Conservation (phyloP, 2,113 vertebrate species). For the Gopherus flavomarginatus region DNA sequence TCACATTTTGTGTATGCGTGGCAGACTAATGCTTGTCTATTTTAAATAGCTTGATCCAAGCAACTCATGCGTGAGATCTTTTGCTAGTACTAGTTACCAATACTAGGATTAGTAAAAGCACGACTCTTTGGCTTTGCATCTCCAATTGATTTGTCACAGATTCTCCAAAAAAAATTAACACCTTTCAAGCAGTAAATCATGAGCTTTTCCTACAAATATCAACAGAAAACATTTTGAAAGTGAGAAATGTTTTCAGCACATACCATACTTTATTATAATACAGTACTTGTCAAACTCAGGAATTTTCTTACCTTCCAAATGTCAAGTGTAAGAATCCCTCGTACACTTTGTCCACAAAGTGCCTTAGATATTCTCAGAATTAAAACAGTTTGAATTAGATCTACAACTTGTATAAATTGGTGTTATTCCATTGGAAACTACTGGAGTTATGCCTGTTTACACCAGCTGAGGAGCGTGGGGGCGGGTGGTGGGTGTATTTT, state of each 20-base stretch:
- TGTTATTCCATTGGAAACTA: not conserved
- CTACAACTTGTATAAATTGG: not conserved
- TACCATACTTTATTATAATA: conserved; percentile 51
- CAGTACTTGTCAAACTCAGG: conserved; percentile 71
- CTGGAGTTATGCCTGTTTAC: not conserved
- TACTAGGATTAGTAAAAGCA: not conserved
- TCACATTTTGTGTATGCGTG: conserved; percentile 29
- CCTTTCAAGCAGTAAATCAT: conserved; percentile 17
- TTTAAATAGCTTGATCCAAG: not conserved
- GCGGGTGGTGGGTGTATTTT: rapidly evolving
- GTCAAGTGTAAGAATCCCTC: not conserved
- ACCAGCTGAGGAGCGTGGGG: not conserved
- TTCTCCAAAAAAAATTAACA: conserved; percentile 43
- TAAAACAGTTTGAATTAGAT: not conserved
- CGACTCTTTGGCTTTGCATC: conserved; percentile 53
- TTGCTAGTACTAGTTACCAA: not conserved
- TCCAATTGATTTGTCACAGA: conserved; percentile 45
- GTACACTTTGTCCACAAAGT: conserved; percentile 18
- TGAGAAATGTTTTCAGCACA: conserved; percentile 31
- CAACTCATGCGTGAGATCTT: not conserved
- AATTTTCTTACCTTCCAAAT: conserved; percentile 26
- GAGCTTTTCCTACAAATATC: conserved; percentile 25
- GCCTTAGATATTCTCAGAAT: conserved; percentile 44
- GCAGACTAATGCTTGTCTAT: not conserved
- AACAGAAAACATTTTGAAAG: not conserved